Evolutionary conservation across 2,888 invertebrate species (phyloP), one percentile per base, ranked within the genome.

Genomic region (Geotrupes spiniger): DNA sequence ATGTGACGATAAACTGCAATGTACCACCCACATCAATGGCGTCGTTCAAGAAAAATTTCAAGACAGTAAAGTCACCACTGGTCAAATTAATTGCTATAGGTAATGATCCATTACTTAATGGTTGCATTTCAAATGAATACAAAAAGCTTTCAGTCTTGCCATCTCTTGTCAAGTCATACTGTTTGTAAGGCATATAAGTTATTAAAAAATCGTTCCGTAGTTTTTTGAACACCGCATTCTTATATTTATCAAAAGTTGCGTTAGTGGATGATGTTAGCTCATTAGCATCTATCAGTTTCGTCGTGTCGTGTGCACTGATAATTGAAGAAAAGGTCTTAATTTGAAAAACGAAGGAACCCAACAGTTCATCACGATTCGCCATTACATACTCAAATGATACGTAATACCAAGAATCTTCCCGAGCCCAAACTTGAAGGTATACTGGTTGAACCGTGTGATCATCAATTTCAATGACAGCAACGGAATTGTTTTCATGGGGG

Each of bases 1-100:
- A 75, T 42, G 85, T 85, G 1, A 88, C 74, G 41, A 85, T 85
- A 54, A 89, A 78, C 0, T 82, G 79, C 12, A 92, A 66, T 1
- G 87, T 90, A 0, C 92, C 92, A 0, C 93, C 93, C 25, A 87
- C 83, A 63, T 92, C 92, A 47, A 80, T 75, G 15, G 85, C 79
- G 47, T 84, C 79, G 27, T 83, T 81, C 8, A 92, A 75, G 46
- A 79, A 77, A 64, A 91, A 90, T 53, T 83, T 80, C 42, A 91
- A 75, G 0, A 84, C 78, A 31, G 81, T 80, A 17, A 84, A 76
- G 57, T 80, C 79, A 1, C 77, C 76, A 2, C 81, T 82, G 6
- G 84, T 84, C 36, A 91, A 65, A 63, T 89, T 87, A 15, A 91
- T 69, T 2, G 84, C 68, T 42, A 81, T 77, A 0, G 86, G 82